Evolutionary conservation across 2,113 vertebrate genomes (phyloP), one percentile per base, ranked within the genome.

Genomic region (Esox niger): DNA sequence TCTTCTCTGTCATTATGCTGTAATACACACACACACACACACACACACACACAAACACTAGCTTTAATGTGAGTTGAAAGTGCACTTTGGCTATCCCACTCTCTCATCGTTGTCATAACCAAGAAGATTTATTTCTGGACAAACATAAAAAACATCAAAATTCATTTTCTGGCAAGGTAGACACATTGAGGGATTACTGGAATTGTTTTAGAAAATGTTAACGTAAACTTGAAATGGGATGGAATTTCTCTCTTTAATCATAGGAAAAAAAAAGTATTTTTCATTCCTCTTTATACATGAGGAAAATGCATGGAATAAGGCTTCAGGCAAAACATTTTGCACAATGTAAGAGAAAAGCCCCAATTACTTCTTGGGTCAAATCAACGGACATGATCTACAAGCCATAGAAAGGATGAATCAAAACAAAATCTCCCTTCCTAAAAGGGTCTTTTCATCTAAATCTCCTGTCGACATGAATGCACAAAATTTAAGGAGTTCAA

Each of bases 21-120:
- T n/a, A 70, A 49, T 49, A 20, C 68, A 31, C 30, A 3, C 58
- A 49, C 58, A 23, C 68, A 21, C 6, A 11, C 67, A 33, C 59
- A 26, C 43, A 49, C 65, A 62, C 60, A 68, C 57, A 31, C 57
- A 70, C 46, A 62, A 15, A 20, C 25, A 17, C 46, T 32, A n/a
- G 23, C 58, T 52, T 25, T 59, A 23, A 15, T 7, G 57, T 31
- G 57, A n/a, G 13, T 31, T 2, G 20, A 31, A 30, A 59, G 29
- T 59, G 29, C 11, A 59, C 4, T 27, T 27, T 20, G 23, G 3
- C 23, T 27, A 57, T 15, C 29, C 4, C 2, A 29, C 10, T 58
- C 15, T 30, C 15, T 20, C 29, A 27, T 35, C 31, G 6, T 61
- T 21, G 58, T 21, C 21, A n/a, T 23, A 61, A 23, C 20, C 21